These are phyloP conservation scores for Dugesia japonica DNA, from an alignment of 2,888 invertebrate genomes.

Conservation along the genomic window DNA sequence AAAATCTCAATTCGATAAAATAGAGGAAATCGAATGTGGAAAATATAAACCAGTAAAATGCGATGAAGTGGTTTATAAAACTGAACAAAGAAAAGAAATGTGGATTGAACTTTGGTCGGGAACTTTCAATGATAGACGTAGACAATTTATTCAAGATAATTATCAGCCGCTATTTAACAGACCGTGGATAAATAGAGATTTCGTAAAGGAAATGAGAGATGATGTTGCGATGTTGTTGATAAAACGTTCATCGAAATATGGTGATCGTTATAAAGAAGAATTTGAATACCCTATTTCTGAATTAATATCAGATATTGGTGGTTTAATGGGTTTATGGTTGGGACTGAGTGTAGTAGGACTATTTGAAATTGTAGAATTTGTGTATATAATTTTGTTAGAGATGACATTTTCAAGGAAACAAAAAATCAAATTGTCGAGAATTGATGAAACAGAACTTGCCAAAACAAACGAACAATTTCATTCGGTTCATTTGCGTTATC, in stretches of 20 bases:
- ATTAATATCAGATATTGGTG: constrained; percentile 40
- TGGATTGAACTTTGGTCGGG: constrained; percentile 26
- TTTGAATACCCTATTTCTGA: constrained; percentile 36
- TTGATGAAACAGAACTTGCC: neutral
- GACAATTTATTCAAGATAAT: neutral
- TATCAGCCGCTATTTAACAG: constrained; percentile 1
- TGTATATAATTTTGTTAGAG: neutral
- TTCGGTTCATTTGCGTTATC: neutral
- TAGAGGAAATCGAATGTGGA: constrained; percentile 6
- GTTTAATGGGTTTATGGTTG: constrained; percentile 39
- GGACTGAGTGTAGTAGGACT: constrained; percentile 38
- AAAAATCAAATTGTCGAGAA: neutral
- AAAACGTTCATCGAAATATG: constrained; percentile 22
- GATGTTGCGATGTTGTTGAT: constrained; percentile 22
- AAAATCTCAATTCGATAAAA: neutral
- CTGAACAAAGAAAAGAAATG: constrained; percentile 27
- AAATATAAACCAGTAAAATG: constrained; percentile 21
- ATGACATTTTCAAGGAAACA: neutral
- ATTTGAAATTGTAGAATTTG: constrained; percentile 37
- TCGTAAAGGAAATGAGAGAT: constrained; percentile 20
- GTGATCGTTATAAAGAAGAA: constrained; percentile 24
- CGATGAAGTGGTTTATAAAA: constrained; percentile 16
- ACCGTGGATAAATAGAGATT: neutral
- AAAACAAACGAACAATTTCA: neutral
- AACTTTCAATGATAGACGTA: constrained; percentile 1